Evolutionary conservation across 2,888 invertebrate genomes (phyloP).

Genomic region (Drosophila infuscata): DNA sequence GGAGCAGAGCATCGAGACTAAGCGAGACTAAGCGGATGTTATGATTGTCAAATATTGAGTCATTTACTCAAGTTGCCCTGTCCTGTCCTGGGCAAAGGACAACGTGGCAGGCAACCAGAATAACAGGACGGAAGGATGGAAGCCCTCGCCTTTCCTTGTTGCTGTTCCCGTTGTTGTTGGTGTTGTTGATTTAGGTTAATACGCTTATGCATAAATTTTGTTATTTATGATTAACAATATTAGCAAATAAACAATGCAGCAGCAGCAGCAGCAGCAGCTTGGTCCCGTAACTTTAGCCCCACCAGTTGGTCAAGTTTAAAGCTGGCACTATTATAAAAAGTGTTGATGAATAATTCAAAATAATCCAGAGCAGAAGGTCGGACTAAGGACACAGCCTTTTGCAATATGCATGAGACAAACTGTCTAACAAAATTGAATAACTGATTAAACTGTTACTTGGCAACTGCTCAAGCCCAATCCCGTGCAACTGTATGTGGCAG

Average conservation of each 20-base stretch:
- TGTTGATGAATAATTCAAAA: conserved; percentile 68
- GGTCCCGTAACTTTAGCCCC: background rate
- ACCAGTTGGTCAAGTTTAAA: conserved; percentile 44
- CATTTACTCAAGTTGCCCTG: conserved; percentile 68
- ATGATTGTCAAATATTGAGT: conserved; percentile 78
- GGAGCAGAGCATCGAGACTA: conserved; percentile 31
- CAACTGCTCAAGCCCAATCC: conserved; percentile 8
- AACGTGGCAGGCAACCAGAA: conserved; percentile 18
- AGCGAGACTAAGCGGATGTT: conserved; percentile 65
- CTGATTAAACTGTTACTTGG: conserved; percentile 70
- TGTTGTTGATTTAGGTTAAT: conserved; percentile 72
- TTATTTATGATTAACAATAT: conserved; percentile 74
- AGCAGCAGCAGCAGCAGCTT: conserved; percentile 8
- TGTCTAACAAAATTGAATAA: conserved; percentile 78
- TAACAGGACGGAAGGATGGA: conserved; percentile 6
- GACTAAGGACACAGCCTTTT: conserved; percentile 54
- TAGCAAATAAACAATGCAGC: conserved; percentile 61
- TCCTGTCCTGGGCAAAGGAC: conserved; percentile 46
- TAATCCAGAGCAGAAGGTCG: conserved; percentile 62
- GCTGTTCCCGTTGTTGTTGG: conserved; percentile 25
- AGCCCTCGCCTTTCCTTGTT: conserved; percentile 6
- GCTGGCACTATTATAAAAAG: conserved; percentile 34
- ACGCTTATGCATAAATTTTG: conserved; percentile 77
- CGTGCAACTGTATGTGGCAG: conserved; percentile 2
- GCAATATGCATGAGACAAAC: conserved; percentile 72